phyloP scores from a whole-genome alignment of 2,888 invertebrate species.

The Philopedon plagiatum region DNA sequence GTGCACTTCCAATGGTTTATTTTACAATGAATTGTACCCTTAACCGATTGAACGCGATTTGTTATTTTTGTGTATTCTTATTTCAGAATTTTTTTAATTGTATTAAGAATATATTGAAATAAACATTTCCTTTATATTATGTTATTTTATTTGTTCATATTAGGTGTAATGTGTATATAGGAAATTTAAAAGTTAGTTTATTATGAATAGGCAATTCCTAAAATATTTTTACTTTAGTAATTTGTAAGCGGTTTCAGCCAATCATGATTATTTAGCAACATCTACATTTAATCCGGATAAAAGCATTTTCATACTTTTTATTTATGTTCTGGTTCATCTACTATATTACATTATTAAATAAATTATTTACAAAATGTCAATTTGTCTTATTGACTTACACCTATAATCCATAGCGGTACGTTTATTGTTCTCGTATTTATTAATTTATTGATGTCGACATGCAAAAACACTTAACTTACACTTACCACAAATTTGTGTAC shows the following conservation, averaged over 20 bases:
- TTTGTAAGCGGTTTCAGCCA: constrained; percentile 51
- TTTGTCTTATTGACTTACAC: constrained; percentile 21
- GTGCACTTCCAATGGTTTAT: not conserved
- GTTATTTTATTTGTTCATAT: constrained; percentile 55
- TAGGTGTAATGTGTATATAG: constrained; percentile 58
- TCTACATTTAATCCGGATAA: constrained; percentile 35
- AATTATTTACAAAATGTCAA: constrained; percentile 27
- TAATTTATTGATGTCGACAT: no score
- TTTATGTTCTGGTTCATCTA: constrained; percentile 41
- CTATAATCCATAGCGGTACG: no score
- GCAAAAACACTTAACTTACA: no score
- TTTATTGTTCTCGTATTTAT: no score
- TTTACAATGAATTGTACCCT: constrained; percentile 15
- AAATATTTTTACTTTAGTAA: constrained; percentile 51
- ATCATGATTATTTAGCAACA: constrained; percentile 41
- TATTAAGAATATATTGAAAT: constrained; percentile 48
- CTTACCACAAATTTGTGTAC: no score
- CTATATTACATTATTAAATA: constrained; percentile 37
- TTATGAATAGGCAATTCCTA: constrained; percentile 52
- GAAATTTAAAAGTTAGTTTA: constrained; percentile 49
- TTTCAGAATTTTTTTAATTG: constrained; percentile 46
- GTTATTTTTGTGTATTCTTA: constrained; percentile 37
- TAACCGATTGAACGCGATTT: constrained; percentile 49
- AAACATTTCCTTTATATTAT: constrained; percentile 38
- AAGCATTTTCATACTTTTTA: constrained; percentile 47